Conservation (phyloP, 2,113 vertebrate genomes). For the Todiramphus saurophagus region DNA sequence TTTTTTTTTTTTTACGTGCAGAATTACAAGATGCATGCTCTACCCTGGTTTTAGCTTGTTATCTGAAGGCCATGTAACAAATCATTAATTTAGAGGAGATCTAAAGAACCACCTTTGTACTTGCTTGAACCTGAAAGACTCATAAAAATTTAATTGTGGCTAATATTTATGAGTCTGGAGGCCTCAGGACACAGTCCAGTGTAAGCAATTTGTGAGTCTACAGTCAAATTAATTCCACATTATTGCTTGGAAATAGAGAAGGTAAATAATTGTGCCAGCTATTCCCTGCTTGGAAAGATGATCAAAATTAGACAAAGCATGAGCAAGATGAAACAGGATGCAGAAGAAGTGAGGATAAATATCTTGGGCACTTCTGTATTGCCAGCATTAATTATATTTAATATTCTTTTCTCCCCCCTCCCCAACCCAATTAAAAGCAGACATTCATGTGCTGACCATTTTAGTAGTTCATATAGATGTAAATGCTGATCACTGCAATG, state of each 20-base stretch:
- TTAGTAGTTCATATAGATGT: not conserved
- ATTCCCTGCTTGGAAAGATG: not conserved
- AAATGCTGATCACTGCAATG: not conserved
- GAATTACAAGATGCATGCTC: not conserved
- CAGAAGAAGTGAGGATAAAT: not conserved
- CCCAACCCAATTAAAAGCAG: not conserved
- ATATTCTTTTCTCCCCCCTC: not conserved
- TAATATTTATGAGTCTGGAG: conserved; percentile 14
- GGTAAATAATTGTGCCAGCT: not conserved
- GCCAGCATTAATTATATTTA: not conserved
- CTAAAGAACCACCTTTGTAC: not conserved
- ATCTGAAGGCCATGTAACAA: not conserved
- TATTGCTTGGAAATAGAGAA: conserved; percentile 10
- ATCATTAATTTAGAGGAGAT: not conserved
- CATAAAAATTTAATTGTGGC: conserved; percentile 4
- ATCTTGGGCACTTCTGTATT: not conserved
- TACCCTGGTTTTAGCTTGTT: not conserved
- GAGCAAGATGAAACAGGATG: not conserved
- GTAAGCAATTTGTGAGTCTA: conserved; percentile 7
- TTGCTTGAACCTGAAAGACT: conserved; percentile 14
- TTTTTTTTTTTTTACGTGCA: not conserved
- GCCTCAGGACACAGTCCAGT: conserved; percentile 10
- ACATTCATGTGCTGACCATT: not conserved
- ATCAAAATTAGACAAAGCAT: not conserved
- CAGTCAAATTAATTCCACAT: conserved; percentile 15